phyloP scores from a whole-genome alignment of 2,797 vertebrate genomes.

The Meriones psammophilus region DNA sequence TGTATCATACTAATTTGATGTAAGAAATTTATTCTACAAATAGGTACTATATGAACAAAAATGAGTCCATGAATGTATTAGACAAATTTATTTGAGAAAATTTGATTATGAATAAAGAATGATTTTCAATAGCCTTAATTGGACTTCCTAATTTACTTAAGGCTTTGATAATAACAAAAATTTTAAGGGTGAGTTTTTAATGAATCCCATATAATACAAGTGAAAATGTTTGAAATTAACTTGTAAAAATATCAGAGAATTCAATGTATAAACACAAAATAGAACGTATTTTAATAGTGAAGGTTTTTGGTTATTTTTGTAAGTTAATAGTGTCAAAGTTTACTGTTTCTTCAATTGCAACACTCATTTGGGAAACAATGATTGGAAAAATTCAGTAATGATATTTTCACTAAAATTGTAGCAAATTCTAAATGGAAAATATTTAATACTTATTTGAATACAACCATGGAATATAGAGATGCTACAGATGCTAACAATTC shows the following conservation, averaged over 20 bases:
- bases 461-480: background rate
- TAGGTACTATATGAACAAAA: slow-evolving; percentile 31
- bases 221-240: slow-evolving; percentile 23
- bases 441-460: slow-evolving; percentile 31
- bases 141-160: background rate
- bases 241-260: background rate
- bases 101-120: background rate
- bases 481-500: background rate
- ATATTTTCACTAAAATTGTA: slow-evolving; percentile 32
- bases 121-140: background rate
- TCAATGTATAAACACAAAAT: slow-evolving; percentile 21
- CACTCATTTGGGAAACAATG: background rate
- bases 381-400: slow-evolving; percentile 7
- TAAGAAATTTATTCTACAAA: slow-evolving; percentile 32
- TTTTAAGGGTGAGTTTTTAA: background rate
- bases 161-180: background rate
- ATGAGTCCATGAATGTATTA: background rate
- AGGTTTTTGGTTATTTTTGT: background rate
- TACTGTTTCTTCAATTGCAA: background rate
- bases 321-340: background rate
- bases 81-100: background rate
- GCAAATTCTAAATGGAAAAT: background rate
- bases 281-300: background rate
- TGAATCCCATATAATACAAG: background rate
- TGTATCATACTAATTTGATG: slow-evolving; percentile 12